Evolutionary conservation across 2,888 invertebrate genomes (phyloP), one percentile per base, ranked within the genome.

Genomic region (Dryocosmus kuriphilus): DNA sequence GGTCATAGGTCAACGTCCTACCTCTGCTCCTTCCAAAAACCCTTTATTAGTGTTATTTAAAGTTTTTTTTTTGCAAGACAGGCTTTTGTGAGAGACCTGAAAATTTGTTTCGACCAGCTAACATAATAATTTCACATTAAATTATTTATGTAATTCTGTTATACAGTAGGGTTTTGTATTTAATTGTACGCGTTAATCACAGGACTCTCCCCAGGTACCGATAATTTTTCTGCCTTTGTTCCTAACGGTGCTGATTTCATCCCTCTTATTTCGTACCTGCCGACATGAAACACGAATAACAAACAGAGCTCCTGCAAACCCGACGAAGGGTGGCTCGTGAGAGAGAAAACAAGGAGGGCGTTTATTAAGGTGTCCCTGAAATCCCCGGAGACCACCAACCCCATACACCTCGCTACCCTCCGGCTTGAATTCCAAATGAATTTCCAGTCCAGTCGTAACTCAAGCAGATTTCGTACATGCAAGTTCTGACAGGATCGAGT

Each of bases 301-400:
- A 76, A 76, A 65, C 63, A 76, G 22, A 35, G 41, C 27, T 63
- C 11, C 46, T 62, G 75, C 11, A 38, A 61, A 74, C 9, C 74
- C 74, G 60, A 35, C 27, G 71, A 30, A 71, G 74, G 74, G 74
- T 38, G 57, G 78, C 46, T 62, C 67, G 74, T 77, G 71, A 60
- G 57, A n/a, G 80, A 78, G 76, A 80, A 84, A 82, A 80, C 79
- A 79, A 79, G 79, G 77, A 74, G 77, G 79, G 74, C 80, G 83
- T 85, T 85, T 84, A 84, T 84, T 83, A 85, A 84, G 79, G 81
- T 80, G 81, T 79, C 78, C 61, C 67, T 78, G 74, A 80, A 82
- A 82, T 80, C 77, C 79, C 77, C 75, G 57, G 80, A 75, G 74
- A 60, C 46, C 55, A 75, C 76, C 78, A 77, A 73, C 60, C 76